Evolutionary conservation across 2,797 vertebrate genomes (phyloP), one percentile per base, ranked within the genome.

Genomic region (Psittacula derbiana): DNA sequence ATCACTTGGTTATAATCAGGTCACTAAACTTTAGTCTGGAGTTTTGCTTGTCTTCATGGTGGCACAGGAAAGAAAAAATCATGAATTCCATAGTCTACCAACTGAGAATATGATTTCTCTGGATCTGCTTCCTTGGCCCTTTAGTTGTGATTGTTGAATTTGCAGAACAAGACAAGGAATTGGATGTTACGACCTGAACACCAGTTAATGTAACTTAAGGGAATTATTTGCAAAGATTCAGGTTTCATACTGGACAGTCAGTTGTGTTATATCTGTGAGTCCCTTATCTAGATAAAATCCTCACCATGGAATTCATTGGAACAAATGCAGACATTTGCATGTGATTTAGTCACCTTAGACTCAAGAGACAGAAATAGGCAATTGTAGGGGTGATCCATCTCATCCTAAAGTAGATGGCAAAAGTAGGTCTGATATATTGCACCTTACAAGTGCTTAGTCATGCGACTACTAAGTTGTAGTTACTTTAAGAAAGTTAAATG

Each of bases 81-180:
- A 47, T 90, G 28, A 82, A 64, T 81, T 67, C 90, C 80, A n/a
- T 24, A 61, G 46, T n/a, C 31, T 53, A 4, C 66, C 49, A 90
- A 10, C 33, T 4, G 8, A 86, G 40, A 73, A 53, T 87, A 79
- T 67, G 69, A 70, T 93, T 88, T 80, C 69, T 81, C 19, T 14
- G 12, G 23, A 23, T 82, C 67, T 86, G 18, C 16, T 94, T 91
- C 46, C 5, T 16, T 80, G 49, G 75, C 71, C 71, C 18, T 92
- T 95, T 95, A 65, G 27, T 16, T 70, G 17, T 73, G 70, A 79
- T 78, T 49, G 40, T 62, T 95, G 82, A 84, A 41, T 96, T 90
- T 92, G 49, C 75, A 88, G 91, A 96, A 75, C 46, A 92, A 85
- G 47, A 16, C 55, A 92, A 57, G 1, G 38, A 88, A 50, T 72